Percentiles rank a stretch among this genome's conserved stretches.
Conservation (phyloP, 1,140 invertebrate genomes). For the Oppia nitens region DNA sequence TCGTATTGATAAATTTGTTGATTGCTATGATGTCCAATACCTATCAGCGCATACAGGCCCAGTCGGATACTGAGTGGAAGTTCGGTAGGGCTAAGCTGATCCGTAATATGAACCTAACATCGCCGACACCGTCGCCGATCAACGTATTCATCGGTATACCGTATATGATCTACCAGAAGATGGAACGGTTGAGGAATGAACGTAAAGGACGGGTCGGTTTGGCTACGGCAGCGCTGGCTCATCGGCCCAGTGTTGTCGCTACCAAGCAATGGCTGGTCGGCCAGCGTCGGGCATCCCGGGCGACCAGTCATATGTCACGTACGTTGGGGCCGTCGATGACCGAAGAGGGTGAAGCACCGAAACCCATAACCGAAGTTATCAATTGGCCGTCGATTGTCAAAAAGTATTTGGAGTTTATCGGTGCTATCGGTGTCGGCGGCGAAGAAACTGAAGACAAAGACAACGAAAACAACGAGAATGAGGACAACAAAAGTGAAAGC, state of each 20-base stretch:
- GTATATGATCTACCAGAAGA: slow-evolving; percentile 4
- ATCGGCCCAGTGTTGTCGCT: slow-evolving; percentile 12
- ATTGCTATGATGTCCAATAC: slow-evolving; percentile 99
- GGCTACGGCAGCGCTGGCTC: slow-evolving; percentile 4
- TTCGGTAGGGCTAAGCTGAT: slow-evolving; percentile 96
- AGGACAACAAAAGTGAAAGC: background rate
- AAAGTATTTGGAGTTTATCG: slow-evolving; percentile 23
- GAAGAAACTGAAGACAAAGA: slow-evolving; percentile 11
- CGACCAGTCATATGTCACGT: slow-evolving; percentile 9
- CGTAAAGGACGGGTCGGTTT: slow-evolving; percentile 2
- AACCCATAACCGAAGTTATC: slow-evolving; percentile 22
- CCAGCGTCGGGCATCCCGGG: slow-evolving; percentile 1
- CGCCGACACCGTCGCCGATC: slow-evolving; percentile 86
- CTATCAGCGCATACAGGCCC: slow-evolving; percentile 91
- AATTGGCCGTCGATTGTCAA: slow-evolving; percentile 23
- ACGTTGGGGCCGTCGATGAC: slow-evolving; percentile 3
- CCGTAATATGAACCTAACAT: slow-evolving; percentile 94
- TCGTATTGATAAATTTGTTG: slow-evolving; percentile 93
- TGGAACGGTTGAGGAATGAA: background rate
- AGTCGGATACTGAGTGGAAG: slow-evolving; percentile 99
- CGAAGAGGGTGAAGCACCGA: slow-evolving; percentile 13
- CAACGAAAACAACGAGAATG: background rate
- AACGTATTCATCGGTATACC: slow-evolving; percentile 64
- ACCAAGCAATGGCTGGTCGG: slow-evolving; percentile 9
- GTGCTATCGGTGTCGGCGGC: slow-evolving; percentile 2